Percentiles rank a stretch among this genome's conserved stretches.
These are phyloP conservation scores for Cossypha heuglini DNA, from an alignment of 2,797 vertebrate species.

Conservation along the genomic window DNA sequence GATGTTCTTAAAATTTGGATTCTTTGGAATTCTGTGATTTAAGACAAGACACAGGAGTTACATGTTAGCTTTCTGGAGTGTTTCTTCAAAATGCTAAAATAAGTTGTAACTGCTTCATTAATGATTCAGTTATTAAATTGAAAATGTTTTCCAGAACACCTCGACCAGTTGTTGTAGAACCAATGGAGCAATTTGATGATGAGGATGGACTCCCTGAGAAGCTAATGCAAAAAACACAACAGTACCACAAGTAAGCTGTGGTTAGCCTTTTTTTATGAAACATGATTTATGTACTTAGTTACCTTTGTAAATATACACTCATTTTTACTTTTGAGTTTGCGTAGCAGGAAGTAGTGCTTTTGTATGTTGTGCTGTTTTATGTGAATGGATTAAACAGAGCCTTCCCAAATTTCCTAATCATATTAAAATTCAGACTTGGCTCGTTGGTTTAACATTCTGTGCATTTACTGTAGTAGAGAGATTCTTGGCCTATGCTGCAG, in stretches of 20 bases:
- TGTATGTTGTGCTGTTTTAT: not conserved
- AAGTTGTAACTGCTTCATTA: not conserved
- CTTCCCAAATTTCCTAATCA: not conserved
- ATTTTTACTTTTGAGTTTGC: not conserved
- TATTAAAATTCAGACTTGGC: not conserved
- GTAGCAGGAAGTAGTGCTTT: not conserved
- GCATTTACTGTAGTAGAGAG: not conserved
- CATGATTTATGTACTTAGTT: not conserved
- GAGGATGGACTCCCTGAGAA: slow-evolving; percentile 96
- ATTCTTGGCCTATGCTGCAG: not conserved
- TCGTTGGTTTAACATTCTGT: not conserved
- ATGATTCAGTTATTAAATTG: not conserved
- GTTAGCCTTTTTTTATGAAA: not conserved
- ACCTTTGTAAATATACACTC: not conserved
- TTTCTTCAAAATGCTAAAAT: not conserved
- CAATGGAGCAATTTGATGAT: slow-evolving; percentile 92
- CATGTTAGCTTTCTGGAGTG: not conserved
- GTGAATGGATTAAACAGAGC: not conserved
- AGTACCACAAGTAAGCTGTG: slow-evolving; percentile 89
- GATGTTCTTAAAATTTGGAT: not conserved
- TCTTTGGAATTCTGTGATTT: not conserved
- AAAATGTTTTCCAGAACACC: slow-evolving; percentile 82
- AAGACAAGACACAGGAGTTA: not conserved
- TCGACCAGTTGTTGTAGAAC: slow-evolving; percentile 93
- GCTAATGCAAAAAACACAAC: slow-evolving; percentile 88